phyloP scores from a whole-genome alignment of 2,113 vertebrate genomes.

The Speoplatyrhinus poulsoni region DNA sequence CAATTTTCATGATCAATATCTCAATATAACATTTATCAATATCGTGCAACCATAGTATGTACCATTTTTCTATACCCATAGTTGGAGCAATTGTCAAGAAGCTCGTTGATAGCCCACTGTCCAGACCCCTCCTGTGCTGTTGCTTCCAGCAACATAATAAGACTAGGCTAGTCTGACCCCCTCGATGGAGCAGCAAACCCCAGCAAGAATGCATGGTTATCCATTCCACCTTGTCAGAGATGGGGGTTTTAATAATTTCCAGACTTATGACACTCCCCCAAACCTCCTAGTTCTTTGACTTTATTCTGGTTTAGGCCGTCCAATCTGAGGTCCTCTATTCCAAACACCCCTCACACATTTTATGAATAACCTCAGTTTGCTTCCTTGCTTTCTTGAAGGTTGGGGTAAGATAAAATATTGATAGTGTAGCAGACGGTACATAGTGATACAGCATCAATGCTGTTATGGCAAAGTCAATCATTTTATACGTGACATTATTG shows the following conservation, averaged over 20 bases:
- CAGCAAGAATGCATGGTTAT: constrained; percentile 17
- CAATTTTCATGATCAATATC: neutral
- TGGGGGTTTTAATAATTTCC: constrained; percentile 54
- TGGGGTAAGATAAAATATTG: no score
- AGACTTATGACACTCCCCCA: constrained; percentile 27
- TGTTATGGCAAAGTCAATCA: no score
- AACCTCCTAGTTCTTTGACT: constrained; percentile 22
- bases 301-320: constrained; percentile 28
- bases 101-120: constrained; percentile 21
- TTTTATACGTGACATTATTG: no score
- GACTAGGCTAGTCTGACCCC: no score
- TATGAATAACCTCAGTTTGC: constrained; percentile 44
- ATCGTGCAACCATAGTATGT: neutral
- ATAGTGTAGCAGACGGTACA: no score
- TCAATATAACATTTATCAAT: neutral
- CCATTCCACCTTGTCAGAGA: constrained; percentile 42
- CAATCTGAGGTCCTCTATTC: constrained; percentile 38
- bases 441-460: no score
- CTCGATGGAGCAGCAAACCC: no score
- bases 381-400: constrained; percentile 19
- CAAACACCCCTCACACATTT: constrained; percentile 49
- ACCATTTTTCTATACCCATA: constrained; percentile 21
- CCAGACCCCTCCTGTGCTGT: constrained; percentile 13
- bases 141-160: constrained; percentile 8
- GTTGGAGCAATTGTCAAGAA: constrained; percentile 4